Evolutionary conservation across 2,113 vertebrate species (phyloP), one percentile per base, ranked within the genome.

Genomic region (Ameiurus melas): DNA sequence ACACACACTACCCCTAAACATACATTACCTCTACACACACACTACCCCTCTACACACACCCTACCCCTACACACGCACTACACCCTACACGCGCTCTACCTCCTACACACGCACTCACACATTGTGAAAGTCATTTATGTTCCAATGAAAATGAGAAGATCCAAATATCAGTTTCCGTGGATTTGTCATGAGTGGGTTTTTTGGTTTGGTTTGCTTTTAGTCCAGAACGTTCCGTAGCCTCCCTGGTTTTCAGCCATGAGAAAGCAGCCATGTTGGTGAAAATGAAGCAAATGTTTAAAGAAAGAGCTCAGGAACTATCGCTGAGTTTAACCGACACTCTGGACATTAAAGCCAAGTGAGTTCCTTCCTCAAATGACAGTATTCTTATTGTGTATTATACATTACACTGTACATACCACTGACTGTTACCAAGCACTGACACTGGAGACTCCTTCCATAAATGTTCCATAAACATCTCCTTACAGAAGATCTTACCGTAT

Each of bases 331-430:
- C 92, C 68, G 94, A 95, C 85, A 91, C 90, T 33, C 91, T 96
- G 77, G 94, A 95, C 80, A 91, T 80, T 77, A 90, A 94, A 39
- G 91, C 93, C 71, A 96, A 94, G 95, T 95, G 60, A 70, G 81
- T 19, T 13, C 55, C 36, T 55, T 51, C n/a, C 55, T 89, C 9
- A 20, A 33, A 60, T 47, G 27, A 62, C 33, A 4, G 33, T 36
- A 27, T 77, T n/a, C 25, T n/a, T 79, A 2, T 6, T n/a, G 25
- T 75, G 3, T 55, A 8, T 78, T 27, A 78, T 51, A 25, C 10
- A 51, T 5, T 2, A 25, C 20, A 39, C 25, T 14, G 4, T 68
- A 14, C 19, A 68, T 10, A 47, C 47, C 64, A 1, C 27, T 66
- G 58, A 60, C 58, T 36, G 13, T 17, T 70, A 71, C 6, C 19